phyloP scores from a whole-genome alignment of 2,888 invertebrate genomes.

The Sarcophaga rosellei region DNA sequence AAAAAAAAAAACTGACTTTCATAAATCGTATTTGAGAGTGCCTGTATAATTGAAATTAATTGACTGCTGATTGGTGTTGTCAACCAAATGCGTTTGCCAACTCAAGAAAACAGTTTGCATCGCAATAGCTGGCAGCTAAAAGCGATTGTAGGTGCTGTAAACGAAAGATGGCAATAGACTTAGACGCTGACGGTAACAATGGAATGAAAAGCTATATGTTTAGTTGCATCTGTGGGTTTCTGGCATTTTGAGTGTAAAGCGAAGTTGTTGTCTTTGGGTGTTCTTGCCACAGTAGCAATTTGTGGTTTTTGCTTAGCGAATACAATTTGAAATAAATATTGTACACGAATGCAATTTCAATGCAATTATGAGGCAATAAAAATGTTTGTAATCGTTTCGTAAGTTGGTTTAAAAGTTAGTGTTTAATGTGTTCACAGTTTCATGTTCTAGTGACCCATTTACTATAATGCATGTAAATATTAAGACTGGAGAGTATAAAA shows the following conservation, averaged over 20 bases:
- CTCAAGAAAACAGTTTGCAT: background rate
- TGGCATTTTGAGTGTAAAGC: constrained; percentile 8
- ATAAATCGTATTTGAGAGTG: constrained; percentile 64
- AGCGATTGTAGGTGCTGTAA: constrained; percentile 31
- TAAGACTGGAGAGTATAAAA: too few species aligned
- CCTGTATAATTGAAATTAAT: constrained; percentile 69
- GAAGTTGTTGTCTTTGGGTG: constrained; percentile 44
- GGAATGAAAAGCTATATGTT: background rate
- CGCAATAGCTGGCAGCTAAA: background rate
- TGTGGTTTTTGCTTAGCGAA: constrained; percentile 2
- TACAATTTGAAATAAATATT: background rate
- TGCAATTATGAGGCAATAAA: too few species aligned
- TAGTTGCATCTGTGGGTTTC: background rate
- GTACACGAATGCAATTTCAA: too few species aligned
- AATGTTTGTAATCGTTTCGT: too few species aligned
- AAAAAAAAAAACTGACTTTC: constrained; percentile 33
- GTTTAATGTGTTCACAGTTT: too few species aligned
- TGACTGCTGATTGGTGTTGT: constrained; percentile 68
- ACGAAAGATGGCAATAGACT: background rate
- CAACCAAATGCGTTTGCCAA: constrained; percentile 42
- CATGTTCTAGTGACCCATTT: too few species aligned
- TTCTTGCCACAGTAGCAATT: constrained; percentile 11
- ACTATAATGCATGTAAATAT: too few species aligned
- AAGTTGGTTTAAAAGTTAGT: too few species aligned
- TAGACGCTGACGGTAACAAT: background rate